phyloP scores from a whole-genome alignment of 2,888 invertebrate genomes.

The Actias luna region DNA sequence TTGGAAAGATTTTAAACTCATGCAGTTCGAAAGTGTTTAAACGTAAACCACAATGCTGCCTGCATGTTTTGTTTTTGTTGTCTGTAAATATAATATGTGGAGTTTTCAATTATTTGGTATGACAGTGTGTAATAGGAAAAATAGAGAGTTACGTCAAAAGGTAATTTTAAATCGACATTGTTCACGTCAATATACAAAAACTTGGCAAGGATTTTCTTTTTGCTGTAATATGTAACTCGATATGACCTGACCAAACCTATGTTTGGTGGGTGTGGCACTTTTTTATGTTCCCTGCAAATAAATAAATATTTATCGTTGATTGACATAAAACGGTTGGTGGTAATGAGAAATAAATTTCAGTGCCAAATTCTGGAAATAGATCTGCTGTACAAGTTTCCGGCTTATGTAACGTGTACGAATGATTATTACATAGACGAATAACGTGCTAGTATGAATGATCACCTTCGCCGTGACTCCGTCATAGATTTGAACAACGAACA shows the following conservation, averaged over 20 bases:
- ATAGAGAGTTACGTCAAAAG: neutral
- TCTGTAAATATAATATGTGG: neutral
- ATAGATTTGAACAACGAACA: too few species aligned
- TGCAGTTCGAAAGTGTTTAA: too few species aligned
- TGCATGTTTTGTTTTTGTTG: too few species aligned
- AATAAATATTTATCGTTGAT: constrained; percentile 23
- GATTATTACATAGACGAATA: constrained; percentile 22
- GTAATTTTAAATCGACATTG: neutral
- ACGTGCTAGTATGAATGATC: constrained; percentile 18
- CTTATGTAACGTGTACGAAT: constrained; percentile 17
- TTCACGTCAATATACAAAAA: neutral
- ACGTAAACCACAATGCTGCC: too few species aligned
- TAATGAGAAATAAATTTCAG: constrained; percentile 32
- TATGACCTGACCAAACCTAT: constrained; percentile 17
- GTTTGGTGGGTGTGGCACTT: constrained; percentile 35
- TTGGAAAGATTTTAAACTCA: too few species aligned
- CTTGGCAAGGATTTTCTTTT: neutral
- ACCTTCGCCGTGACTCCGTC: neutral
- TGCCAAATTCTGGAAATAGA: constrained; percentile 32
- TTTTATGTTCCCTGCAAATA: constrained; percentile 8
- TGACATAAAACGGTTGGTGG: constrained; percentile 24
- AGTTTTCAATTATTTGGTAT: neutral
- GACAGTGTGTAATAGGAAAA: neutral
- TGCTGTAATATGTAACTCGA: constrained; percentile 10
- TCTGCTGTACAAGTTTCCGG: constrained; percentile 13